phyloP scores from a whole-genome alignment of 2,113 vertebrate genomes.

The Cebidichthys violaceus region DNA sequence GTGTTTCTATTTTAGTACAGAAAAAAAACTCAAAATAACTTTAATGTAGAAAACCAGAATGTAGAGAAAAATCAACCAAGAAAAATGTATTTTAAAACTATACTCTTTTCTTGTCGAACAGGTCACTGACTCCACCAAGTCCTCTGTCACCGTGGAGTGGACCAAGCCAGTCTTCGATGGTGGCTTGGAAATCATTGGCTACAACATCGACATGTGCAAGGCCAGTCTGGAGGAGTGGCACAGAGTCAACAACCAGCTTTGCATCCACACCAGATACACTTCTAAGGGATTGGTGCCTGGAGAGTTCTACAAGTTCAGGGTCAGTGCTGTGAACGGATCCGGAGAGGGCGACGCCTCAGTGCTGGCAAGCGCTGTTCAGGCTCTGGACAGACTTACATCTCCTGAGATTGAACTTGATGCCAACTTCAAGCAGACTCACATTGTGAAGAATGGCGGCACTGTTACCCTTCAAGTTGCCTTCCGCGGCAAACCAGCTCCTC shows the following conservation, averaged over 20 bases:
- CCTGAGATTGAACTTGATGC: slow-evolving; percentile 96
- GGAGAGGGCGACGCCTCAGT: slow-evolving; percentile 94
- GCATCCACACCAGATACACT: slow-evolving; percentile 92
- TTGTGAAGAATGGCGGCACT: slow-evolving; percentile 91
- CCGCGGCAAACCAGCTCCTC: slow-evolving; percentile 92
- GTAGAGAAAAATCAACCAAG: neutral
- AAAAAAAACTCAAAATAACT: neutral
- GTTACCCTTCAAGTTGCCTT: slow-evolving; percentile 91
- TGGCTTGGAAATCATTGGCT: slow-evolving; percentile 97
- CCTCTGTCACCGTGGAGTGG: slow-evolving; percentile 95
- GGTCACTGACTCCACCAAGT: slow-evolving; percentile 95
- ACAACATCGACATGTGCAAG: slow-evolving; percentile 98
- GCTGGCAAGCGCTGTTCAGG: slow-evolving; percentile 88
- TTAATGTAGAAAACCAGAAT: neutral
- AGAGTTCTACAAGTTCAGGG: slow-evolving; percentile 96
- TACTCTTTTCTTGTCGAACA: slow-evolving; percentile 68
- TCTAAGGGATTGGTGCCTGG: slow-evolving; percentile 90
- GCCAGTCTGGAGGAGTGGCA: slow-evolving; percentile 96
- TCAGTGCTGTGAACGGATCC: slow-evolving; percentile 93
- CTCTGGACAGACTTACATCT: slow-evolving; percentile 91
- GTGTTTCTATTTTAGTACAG: neutral
- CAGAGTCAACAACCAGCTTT: slow-evolving; percentile 92
- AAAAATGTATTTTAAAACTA: neutral
- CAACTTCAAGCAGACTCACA: slow-evolving; percentile 96
- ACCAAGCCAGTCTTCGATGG: slow-evolving; percentile 96